Conservation (phyloP, 1,140 invertebrate species). For the Dendroctonus ponderosae region DNA sequence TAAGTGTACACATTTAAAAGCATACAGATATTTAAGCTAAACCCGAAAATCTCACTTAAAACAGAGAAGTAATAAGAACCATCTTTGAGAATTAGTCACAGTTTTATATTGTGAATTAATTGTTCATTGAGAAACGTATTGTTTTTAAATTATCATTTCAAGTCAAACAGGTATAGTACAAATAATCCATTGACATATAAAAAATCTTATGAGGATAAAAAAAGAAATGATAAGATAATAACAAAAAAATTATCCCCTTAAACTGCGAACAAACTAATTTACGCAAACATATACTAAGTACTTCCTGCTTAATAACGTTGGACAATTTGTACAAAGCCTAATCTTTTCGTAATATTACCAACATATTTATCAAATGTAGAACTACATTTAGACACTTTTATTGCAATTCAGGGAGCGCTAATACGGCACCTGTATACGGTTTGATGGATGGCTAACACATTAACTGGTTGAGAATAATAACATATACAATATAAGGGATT, state of each 20-base stretch:
- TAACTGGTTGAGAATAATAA: slow-evolving; percentile 20
- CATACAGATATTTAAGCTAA: too few relatives aligned
- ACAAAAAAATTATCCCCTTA: too few relatives aligned
- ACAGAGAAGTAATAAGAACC: too few relatives aligned
- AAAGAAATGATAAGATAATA: too few relatives aligned
- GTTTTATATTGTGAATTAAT: too few relatives aligned
- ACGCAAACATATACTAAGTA: neutral
- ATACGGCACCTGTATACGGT: slow-evolving; percentile 11
- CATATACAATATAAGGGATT: slow-evolving; percentile 24
- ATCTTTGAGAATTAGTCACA: too few relatives aligned
- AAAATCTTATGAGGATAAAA: too few relatives aligned
- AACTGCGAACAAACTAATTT: neutral
- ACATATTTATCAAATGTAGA: slow-evolving; percentile 30
- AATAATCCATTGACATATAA: too few relatives aligned
- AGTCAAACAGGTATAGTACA: too few relatives aligned
- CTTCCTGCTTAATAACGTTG: neutral
- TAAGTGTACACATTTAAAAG: neutral
- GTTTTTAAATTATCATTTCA: too few relatives aligned
- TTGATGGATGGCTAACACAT: slow-evolving; percentile 27
- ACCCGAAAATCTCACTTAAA: too few relatives aligned
- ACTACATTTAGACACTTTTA: slow-evolving; percentile 26
- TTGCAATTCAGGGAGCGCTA: slow-evolving; percentile 22
- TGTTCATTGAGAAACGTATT: too few relatives aligned
- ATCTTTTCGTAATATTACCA: slow-evolving; percentile 23
- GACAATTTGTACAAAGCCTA: neutral